Base-by-base conservation (phyloP, 2,113 vertebrate species). In the Prinia subflava region DNA sequence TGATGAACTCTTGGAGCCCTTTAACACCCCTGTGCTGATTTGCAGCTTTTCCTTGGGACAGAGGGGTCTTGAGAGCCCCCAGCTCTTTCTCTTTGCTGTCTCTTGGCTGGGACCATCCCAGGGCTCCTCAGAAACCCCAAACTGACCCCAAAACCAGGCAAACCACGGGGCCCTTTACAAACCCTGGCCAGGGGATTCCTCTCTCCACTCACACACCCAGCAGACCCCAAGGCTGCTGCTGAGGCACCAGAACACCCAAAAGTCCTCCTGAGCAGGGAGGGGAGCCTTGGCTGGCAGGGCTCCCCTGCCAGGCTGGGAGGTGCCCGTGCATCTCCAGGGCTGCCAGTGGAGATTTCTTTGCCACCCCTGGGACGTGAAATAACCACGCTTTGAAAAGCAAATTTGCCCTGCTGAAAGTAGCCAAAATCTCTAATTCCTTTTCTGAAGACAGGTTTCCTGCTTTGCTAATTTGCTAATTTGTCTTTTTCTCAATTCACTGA, bases 391-490 rank as follows among this genome's bases (percentile, higher is more conserved):
- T 35, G 82, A 65, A 85, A 64, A 92, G 50, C 18, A 80, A 50
- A 92, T 90, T 53, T 76, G 37, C 25, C 19, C 5, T 13, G 21
- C 24, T 80, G 39, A 42, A 90, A 71, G 25, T 31, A 73, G 59
- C 37, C 22, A 31, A 81, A 63, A 21, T 18, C 47, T 44, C 35
- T 27, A 75, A 56, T 78, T 84, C 65, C n/a, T 25, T 33, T 80
- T 5, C 68, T 63, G 44, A 35, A 81, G 89, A 81, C 28, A 15
- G 52, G 27, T 31, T 86, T 90, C 63, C 78, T 39, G 31, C 37
- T 86, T 50, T 85, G 70, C 55, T 92, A 65, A 92, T 90, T 91
- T 78, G 59, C 69, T 89, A 53, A 83, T 94, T 96, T 83, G 62
- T 93, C 65, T 62, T 94, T 73, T 77, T 70, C 90, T 55, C 85